Evolutionary conservation across 2,797 vertebrate genomes (phyloP).

Genomic region (Hipposideros larvatus): DNA sequence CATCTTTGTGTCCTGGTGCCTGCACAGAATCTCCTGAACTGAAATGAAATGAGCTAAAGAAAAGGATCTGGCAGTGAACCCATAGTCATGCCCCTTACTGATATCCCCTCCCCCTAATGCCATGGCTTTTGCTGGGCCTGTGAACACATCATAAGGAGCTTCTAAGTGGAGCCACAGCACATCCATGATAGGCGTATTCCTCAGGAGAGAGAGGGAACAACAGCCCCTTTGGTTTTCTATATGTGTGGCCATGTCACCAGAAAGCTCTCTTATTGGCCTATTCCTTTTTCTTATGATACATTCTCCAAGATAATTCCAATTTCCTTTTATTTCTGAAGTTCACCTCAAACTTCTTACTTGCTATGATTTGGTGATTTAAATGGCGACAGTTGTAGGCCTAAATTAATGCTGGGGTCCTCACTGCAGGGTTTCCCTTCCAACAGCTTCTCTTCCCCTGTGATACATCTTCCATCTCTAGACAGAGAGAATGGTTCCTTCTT

Average conservation of each 20-base stretch:
- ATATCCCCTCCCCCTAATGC: accelerated
- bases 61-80: not conserved
- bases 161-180: not conserved
- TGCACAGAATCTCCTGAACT: not conserved
- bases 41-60: not conserved
- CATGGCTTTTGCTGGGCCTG: not conserved
- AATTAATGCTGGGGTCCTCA: not conserved
- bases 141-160: not conserved
- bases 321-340: conserved; percentile 1
- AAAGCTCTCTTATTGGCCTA: not conserved
- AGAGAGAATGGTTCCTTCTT: not conserved
- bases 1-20: not conserved
- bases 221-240: not conserved
- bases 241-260: accelerated
- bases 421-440: not conserved
- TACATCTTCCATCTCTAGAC: not conserved
- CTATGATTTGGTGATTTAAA: not conserved
- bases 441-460: not conserved
- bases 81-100: not conserved
- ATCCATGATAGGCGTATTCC: not conserved
- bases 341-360: not conserved
- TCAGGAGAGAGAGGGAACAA: not conserved
- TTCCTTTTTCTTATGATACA: not conserved
- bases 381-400: not conserved
- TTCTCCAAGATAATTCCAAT: not conserved